These are phyloP conservation scores for Xanthostigma xanthostigma DNA, from an alignment of 2,888 invertebrate species.

Conservation along the genomic window DNA sequence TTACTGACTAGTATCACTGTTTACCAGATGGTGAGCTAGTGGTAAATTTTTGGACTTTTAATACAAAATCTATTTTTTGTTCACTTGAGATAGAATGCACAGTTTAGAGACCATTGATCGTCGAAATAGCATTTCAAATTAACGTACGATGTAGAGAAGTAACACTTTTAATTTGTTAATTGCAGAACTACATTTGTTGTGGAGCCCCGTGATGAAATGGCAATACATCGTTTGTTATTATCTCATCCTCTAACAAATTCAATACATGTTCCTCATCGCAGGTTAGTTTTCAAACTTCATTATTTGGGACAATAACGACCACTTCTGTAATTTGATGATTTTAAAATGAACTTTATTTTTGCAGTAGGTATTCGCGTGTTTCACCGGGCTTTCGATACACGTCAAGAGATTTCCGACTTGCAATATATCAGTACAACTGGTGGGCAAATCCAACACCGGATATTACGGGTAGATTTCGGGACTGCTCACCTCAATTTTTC, in stretches of 20 bases:
- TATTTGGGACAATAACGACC: not conserved
- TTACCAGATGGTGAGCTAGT: no score
- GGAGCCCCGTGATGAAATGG: slow-evolving; percentile 41
- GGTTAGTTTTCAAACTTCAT: slow-evolving; percentile 6
- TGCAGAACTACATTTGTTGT: slow-evolving; percentile 53
- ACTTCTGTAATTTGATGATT: no score
- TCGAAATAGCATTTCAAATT: no score
- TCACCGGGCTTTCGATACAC: no score
- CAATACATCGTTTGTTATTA: slow-evolving; percentile 42
- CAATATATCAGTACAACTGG: slow-evolving; percentile 59
- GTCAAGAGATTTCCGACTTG: slow-evolving; percentile 36
- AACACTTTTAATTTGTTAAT: not conserved
- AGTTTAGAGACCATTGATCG: no score
- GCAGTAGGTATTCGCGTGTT: no score
- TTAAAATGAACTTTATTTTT: no score
- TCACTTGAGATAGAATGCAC: no score
- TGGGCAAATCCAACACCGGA: slow-evolving; percentile 60
- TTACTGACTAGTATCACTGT: no score
- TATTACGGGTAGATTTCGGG: slow-evolving; percentile 53
- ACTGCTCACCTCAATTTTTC: slow-evolving; percentile 60
- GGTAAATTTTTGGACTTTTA: no score
- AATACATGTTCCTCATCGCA: slow-evolving; percentile 14
- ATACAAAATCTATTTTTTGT: no score
- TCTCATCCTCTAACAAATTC: slow-evolving; percentile 25
- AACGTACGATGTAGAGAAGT: no score